Evolutionary conservation across 2,113 vertebrate genomes (phyloP), one percentile per base, ranked within the genome.

Genomic region (Aspiorhynchus laticeps): DNA sequence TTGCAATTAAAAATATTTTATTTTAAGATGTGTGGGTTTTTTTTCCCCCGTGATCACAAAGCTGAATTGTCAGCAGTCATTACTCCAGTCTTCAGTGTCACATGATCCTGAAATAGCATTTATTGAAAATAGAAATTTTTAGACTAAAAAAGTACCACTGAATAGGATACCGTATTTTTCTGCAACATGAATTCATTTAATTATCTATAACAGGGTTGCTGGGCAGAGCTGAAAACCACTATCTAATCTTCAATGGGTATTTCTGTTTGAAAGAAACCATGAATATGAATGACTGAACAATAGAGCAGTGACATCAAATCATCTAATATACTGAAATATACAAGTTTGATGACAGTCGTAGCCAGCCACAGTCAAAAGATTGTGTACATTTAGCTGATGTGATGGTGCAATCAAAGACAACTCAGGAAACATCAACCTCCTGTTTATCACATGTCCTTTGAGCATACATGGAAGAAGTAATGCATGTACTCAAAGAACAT

Each of bases 381-480:
- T 65, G 80, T 41, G 38, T 46, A 67, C 9, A 48, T 43, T 7
- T 67, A 46, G 36, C 41, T 31, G n/a, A 59, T 41, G 11, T 28
- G 24, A 65, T 81, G 56, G 33, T 28, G 15, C 36, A 82, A 67
- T 67, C 38, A 82, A 46, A 46, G n/a, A 80, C n/a, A 24, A 21
- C 8, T n/a, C 19, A 59, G 38, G 10, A 31, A 80, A 6, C 21
- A 38, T 80, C 21, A 61, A 61, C 21, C 7, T 24, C 31, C 4
- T 7, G 31, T 56, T 80, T 61, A 36, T 12, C 31, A 80, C 21
- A 9, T 1, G 77, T 81, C 21, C 5, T 76, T 48, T 0, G 38
- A 76, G 41, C 1, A 0, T 28, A 28, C 41, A 38, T 17, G 17
- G 28, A 4, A 1, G 2, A 63, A 36, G 7, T 0, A 63, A 75